Conservation (phyloP, 1,140 invertebrate species). For the Planococcus citri region DNA sequence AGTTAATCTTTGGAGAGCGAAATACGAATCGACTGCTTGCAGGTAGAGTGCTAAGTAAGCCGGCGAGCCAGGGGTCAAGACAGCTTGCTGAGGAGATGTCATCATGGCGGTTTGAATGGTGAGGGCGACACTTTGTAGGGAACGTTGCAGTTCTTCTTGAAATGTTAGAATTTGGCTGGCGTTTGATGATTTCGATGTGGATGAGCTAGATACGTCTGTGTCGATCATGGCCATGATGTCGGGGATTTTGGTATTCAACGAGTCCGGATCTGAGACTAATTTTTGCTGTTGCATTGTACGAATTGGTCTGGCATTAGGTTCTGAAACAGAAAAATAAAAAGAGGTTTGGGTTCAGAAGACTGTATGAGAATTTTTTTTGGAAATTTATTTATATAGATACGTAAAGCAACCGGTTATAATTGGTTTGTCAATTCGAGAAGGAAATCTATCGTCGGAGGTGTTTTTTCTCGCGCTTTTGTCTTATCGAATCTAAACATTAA, state of each 20-base stretch:
- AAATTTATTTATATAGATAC: no score
- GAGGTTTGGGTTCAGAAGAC: no score
- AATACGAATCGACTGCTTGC: slow-evolving; percentile 68
- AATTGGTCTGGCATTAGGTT: background rate
- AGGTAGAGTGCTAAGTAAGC: slow-evolving; percentile 64
- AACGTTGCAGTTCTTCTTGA: slow-evolving; percentile 33
- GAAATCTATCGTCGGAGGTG: no score
- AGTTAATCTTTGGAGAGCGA: slow-evolving; percentile 57
- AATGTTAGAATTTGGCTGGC: background rate
- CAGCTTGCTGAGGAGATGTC: slow-evolving; percentile 58
- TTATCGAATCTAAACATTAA: no score
- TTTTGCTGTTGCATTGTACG: slow-evolving; percentile 8
- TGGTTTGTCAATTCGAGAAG: no score
- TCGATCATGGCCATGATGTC: background rate
- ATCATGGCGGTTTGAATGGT: slow-evolving; percentile 60
- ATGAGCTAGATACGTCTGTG: background rate
- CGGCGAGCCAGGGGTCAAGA: slow-evolving; percentile 59
- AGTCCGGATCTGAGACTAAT: background rate
- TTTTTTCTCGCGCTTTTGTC: no score
- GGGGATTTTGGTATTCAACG: background rate
- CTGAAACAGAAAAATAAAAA: background rate
- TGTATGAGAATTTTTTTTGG: no score
- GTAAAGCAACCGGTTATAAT: no score
- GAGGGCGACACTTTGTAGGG: slow-evolving; percentile 52
- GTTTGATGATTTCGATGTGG: background rate